Conservation (phyloP, 2,113 vertebrate genomes). For the Trogon surrucura region DNA sequence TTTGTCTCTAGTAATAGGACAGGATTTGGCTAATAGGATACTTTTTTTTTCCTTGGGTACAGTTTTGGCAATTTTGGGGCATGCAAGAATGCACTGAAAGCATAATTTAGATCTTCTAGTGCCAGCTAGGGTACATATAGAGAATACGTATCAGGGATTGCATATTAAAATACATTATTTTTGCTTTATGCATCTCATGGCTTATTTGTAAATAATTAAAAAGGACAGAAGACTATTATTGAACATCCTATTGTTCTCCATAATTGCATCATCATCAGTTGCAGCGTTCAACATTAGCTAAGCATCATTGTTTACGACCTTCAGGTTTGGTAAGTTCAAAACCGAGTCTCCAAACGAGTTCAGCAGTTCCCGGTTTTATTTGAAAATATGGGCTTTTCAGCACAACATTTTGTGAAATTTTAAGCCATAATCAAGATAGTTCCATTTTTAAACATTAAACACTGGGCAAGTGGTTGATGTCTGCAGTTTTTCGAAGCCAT, state of each 20-base stretch:
- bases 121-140: not conserved
- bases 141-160: not conserved
- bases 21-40: not conserved
- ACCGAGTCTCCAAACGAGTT: not conserved
- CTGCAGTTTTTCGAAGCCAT: not conserved
- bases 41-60: not conserved
- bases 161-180: not conserved
- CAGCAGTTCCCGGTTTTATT: not conserved
- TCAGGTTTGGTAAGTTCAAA: not conserved
- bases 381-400: not conserved
- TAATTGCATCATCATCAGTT: not conserved
- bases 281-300: not conserved
- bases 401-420: not conserved
- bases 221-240: not conserved
- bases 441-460: constrained; percentile 11
- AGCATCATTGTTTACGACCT: not conserved
- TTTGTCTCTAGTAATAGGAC: not conserved
- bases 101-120: not conserved
- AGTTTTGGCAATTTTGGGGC: not conserved
- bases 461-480: not conserved
- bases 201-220: constrained; percentile 43
- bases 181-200: not conserved
- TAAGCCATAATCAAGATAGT: not conserved
- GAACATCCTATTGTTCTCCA: not conserved
- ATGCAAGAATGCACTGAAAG: not conserved